phyloP scores from a whole-genome alignment of 2,113 vertebrate genomes.

The Centropus bengalensis region DNA sequence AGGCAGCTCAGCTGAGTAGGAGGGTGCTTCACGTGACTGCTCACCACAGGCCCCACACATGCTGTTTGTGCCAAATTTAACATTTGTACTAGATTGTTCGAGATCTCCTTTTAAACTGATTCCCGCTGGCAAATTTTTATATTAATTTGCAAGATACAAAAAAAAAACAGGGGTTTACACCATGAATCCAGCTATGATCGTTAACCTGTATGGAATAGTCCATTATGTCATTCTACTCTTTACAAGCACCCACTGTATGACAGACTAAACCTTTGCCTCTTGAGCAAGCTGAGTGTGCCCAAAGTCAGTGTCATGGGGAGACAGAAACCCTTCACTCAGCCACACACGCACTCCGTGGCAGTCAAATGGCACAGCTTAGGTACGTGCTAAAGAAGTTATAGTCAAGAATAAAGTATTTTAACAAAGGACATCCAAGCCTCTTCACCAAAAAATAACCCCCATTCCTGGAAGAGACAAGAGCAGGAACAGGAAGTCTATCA shows the following conservation, averaged over 20 bases:
- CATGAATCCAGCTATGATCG: background rate
- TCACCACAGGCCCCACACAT: background rate
- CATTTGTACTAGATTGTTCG: background rate
- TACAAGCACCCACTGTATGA: background rate
- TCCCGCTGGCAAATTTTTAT: background rate
- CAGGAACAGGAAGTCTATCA: background rate
- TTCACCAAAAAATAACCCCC: background rate
- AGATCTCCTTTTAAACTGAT: background rate
- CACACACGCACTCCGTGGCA: rapidly evolving
- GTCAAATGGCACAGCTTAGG: background rate
- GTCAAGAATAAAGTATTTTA: background rate
- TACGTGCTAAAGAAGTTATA: rapidly evolving
- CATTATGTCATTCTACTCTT: background rate
- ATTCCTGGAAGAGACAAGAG: background rate
- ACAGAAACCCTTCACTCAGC: background rate
- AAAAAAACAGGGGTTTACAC: background rate
- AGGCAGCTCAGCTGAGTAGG: background rate
- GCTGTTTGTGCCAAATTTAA: background rate
- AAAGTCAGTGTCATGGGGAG: rapidly evolving
- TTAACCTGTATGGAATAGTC: background rate
- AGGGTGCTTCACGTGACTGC: background rate
- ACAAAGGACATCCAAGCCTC: background rate
- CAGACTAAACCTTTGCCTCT: background rate
- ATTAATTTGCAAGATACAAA: background rate
- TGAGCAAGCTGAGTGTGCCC: rapidly evolving